These are phyloP conservation scores for Lycocorax pyrrhopterus DNA, from an alignment of 2,113 vertebrate species.

Conservation along the genomic window DNA sequence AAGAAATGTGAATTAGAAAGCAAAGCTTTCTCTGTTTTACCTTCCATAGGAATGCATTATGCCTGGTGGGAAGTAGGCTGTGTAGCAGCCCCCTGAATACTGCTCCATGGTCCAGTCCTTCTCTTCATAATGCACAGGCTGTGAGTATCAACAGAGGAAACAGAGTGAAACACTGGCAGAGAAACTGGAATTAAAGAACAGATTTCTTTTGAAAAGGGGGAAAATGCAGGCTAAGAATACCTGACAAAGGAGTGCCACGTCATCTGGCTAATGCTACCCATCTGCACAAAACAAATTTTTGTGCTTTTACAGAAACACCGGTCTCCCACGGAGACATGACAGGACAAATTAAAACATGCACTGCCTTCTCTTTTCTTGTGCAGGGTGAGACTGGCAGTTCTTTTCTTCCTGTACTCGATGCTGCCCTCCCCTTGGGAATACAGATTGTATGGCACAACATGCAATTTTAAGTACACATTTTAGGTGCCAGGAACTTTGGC, in stretches of 20 bases:
- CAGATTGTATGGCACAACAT: not conserved
- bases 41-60: slow-evolving; percentile 89
- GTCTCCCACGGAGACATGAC: not conserved
- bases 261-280: not conserved
- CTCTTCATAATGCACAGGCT: slow-evolving; percentile 96
- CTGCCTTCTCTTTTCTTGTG: not conserved
- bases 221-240: not conserved
- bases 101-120: slow-evolving; percentile 94
- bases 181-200: not conserved
- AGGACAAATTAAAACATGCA: not conserved
- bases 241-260: not conserved
- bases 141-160: slow-evolving; percentile 20
- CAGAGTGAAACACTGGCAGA: slow-evolving; percentile 13
- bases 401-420: not conserved
- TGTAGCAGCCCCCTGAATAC: slow-evolving; percentile 95
- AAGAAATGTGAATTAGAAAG: not conserved
- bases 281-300: not conserved
- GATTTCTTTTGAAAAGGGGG: not conserved
- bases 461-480: not conserved
- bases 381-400: not conserved
- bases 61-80: slow-evolving; percentile 90
- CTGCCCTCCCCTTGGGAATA: not conserved
- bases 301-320: not conserved
- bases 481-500: not conserved
- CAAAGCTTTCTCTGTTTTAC: slow-evolving; percentile 61